phyloP scores from a whole-genome alignment of 2,888 invertebrate genomes.

The Drosophila sordidula region DNA sequence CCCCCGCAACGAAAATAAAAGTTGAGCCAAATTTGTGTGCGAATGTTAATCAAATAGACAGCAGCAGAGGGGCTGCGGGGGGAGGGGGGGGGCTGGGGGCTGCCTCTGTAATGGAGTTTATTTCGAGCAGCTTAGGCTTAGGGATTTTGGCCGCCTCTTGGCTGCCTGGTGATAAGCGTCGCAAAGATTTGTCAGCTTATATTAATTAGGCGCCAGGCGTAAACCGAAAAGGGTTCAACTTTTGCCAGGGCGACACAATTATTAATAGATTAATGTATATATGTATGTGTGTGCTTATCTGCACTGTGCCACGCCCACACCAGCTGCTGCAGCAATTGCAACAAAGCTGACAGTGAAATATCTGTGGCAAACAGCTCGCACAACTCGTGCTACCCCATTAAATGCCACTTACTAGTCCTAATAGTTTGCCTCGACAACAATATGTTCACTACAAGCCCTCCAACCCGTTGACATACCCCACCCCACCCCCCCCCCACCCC shows the following conservation, averaged over 20 bases:
- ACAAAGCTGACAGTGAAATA: slow-evolving; percentile 61
- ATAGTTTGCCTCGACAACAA: slow-evolving; percentile 74
- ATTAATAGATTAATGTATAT: not conserved
- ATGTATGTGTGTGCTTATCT: not conserved
- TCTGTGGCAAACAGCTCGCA: slow-evolving; percentile 17
- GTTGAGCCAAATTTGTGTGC: slow-evolving; percentile 70
- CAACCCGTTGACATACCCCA: slow-evolving; percentile 9
- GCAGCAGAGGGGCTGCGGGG: not conserved
- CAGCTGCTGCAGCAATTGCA: slow-evolving; percentile 35
- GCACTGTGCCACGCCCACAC: slow-evolving; percentile 30
- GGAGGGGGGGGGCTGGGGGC: too few relatives aligned
- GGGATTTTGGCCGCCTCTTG: slow-evolving; percentile 38
- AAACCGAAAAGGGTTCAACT: slow-evolving; percentile 20
- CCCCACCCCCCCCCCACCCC: not conserved
- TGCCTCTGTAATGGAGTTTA: slow-evolving; percentile 34
- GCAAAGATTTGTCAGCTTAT: slow-evolving; percentile 69
- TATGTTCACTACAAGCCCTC: slow-evolving; percentile 45
- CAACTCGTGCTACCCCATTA: slow-evolving; percentile 58
- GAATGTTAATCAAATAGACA: slow-evolving; percentile 73
- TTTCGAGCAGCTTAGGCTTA: slow-evolving; percentile 32
- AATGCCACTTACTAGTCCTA: slow-evolving; percentile 75
- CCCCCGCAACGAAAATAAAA: slow-evolving; percentile 28
- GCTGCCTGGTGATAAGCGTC: slow-evolving; percentile 46
- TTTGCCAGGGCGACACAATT: not conserved
- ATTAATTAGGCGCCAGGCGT: slow-evolving; percentile 66